Conservation (phyloP, 2,113 vertebrate species). For the Larimichthys polyactis region DNA sequence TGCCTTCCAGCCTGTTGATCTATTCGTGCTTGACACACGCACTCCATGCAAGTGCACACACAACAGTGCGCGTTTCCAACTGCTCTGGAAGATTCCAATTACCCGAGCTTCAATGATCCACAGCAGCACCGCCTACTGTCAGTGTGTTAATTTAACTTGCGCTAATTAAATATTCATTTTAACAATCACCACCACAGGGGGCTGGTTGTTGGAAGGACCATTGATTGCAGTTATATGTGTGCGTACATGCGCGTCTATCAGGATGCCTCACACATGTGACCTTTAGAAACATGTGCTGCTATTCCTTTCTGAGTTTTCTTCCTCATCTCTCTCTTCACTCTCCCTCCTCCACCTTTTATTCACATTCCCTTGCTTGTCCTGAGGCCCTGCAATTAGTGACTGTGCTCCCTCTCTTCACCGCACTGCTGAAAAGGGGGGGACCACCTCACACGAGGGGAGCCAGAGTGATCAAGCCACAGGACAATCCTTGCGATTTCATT, state of each 20-base stretch:
- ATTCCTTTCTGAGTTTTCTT: slow-evolving; percentile 24
- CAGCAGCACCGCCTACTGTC: slow-evolving; percentile 79
- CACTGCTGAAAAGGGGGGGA: slow-evolving; percentile 24
- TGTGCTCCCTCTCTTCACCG: slow-evolving; percentile 15
- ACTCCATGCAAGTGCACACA: slow-evolving; percentile 10
- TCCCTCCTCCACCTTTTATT: no score
- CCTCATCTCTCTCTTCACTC: slow-evolving; percentile 23
- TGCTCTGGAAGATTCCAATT: slow-evolving; percentile 79
- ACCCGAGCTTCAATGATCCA: slow-evolving; percentile 74
- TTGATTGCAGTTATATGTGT: slow-evolving; percentile 45
- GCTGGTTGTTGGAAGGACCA: slow-evolving; percentile 52
- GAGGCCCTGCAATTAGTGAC: slow-evolving; percentile 70
- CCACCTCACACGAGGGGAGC: slow-evolving; percentile 32
- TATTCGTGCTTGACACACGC: slow-evolving; percentile 19
- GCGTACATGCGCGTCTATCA: neutral
- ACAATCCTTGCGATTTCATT: slow-evolving; percentile 76
- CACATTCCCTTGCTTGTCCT: slow-evolving; percentile 34
- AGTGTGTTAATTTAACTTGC: slow-evolving; percentile 77
- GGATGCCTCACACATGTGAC: slow-evolving; percentile 56
- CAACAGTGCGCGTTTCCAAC: slow-evolving; percentile 37
- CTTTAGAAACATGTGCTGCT: slow-evolving; percentile 67
- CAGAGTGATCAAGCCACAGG: slow-evolving; percentile 65
- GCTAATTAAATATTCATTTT: slow-evolving; percentile 84
- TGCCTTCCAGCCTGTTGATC: slow-evolving; percentile 58
- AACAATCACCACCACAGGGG: slow-evolving; percentile 70